phyloP scores from a whole-genome alignment of 1,140 invertebrate genomes.

The Halotydeus destructor region DNA sequence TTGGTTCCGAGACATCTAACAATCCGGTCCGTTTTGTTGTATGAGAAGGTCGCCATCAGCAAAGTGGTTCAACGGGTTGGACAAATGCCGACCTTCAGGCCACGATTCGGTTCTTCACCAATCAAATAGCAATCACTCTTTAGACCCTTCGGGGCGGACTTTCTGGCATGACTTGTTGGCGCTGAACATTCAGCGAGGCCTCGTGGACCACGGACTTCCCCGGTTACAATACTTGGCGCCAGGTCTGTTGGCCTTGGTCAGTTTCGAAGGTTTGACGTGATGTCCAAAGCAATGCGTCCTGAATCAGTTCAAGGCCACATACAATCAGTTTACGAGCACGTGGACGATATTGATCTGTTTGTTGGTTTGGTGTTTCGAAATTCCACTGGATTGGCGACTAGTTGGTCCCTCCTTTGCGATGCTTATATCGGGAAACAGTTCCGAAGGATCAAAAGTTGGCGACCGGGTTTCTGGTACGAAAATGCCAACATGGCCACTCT shows the following conservation, averaged over 20 bases:
- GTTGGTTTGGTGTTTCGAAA: conserved; percentile 22
- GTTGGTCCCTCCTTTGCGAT: conserved; percentile 35
- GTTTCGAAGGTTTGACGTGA: conserved; percentile 49
- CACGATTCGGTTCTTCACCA: conserved; percentile 69
- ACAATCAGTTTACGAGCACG: conserved; percentile 22
- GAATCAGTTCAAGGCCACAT: conserved; percentile 38
- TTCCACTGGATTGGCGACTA: conserved; percentile 22
- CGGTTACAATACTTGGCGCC: conserved; percentile 54
- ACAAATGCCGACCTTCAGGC: conserved; percentile 40
- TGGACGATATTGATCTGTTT: conserved; percentile 26
- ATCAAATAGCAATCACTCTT: conserved; percentile 60
- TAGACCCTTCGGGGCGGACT: conserved; percentile 33
- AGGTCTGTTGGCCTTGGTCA: conserved; percentile 51
- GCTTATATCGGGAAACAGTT: conserved; percentile 35
- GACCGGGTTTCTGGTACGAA: conserved; percentile 90
- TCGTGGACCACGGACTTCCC: conserved; percentile 72
- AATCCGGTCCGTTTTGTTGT: conserved; percentile 73
- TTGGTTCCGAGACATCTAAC: conserved; percentile 77
- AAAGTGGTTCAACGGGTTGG: conserved; percentile 62
- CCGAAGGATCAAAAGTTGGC: conserved; percentile 29
- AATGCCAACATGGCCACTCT: conserved; percentile 53
- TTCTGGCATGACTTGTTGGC: conserved; percentile 59
- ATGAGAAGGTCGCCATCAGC: conserved; percentile 40
- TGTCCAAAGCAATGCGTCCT: conserved; percentile 27
- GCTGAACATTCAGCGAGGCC: conserved; percentile 62